Evolutionary conservation across 2,888 invertebrate species (phyloP), one percentile per base, ranked within the genome.

Genomic region (Cheilosia impressa): DNA sequence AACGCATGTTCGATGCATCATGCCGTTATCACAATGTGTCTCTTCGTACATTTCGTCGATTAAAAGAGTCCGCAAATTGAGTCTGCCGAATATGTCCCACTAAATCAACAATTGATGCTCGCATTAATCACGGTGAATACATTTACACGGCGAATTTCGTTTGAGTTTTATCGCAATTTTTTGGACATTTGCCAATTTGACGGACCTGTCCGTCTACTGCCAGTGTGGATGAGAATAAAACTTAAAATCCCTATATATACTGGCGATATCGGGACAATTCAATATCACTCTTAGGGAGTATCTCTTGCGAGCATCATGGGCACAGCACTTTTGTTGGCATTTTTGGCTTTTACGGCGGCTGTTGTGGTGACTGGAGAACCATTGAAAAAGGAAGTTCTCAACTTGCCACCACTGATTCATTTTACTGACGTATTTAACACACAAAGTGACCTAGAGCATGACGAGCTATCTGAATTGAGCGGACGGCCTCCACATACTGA

Each of bases 361-460:
- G 22, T 62, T 7, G 17, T 57, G 7, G 62, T 63, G 15, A 24
- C 15, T 55, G 69, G 57, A 19, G 55, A 53, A 6, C 68, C 81
- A 22, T 63, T 81, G 34, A 81, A 81, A 41, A 81, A 75, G 43
- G 81, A 81, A 47, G 45, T 81, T 24, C 5, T 81, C 2, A 75
- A 81, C 22, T 31, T 81, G 4, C 81, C 81, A 9, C 81, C 81
- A 9, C 15, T 81, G 4, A 81, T 81, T n/a, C 81, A 81, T 47
- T 81, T 81, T 19, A 52, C 50, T 2, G 81, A 81, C 63, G 68
- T 81, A 9, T 81, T 81, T n/a, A 69, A 68, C 57, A 52, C 62
- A 3, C 31, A 62, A 2, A 75, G 69, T 24, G 75, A 81, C 4
- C 47, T 50, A 10, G 50, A 62, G 10, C 41, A 57, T 5, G 75